Evolutionary conservation across 2,113 vertebrate genomes (phyloP), one percentile per base, ranked within the genome.

Genomic region (Galeopterus variegatus): DNA sequence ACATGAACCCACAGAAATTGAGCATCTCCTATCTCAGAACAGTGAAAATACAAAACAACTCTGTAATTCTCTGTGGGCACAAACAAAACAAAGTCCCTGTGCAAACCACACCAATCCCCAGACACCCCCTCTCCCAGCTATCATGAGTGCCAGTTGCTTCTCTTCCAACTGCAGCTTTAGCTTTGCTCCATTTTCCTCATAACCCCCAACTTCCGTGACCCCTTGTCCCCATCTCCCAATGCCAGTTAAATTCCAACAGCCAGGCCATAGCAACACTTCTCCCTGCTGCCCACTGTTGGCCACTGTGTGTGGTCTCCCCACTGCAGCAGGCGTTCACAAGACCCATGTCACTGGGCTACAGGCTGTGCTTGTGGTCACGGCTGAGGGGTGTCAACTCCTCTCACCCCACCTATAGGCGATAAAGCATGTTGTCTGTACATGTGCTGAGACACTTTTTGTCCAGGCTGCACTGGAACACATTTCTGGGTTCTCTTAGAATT

Each of bases 231-330:
- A 12, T 13, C 65, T 81, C 41, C 36, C 45, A 67, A 73, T 36
- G 33, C 48, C 45, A 56, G 33, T 48, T 1, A 62, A 48, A 72
- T 6, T 24, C 33, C 80, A 23, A 21, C 8, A 18, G 5, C 23
- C 15, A 14, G 93, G 52, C 85, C 36, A 6, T 1, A 14, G 2
- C 41, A 41, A 60, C 41, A 23, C 7, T 50, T 7, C n/a, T n/a
- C 0, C 5, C 31, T 8, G 13, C 1, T 8, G 11, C 14, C 36
- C 6, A 8, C 50, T 0, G 4, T 17, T n/a, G 1, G 11, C 17
- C 8, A 0, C 1, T 11, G 18, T 31, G 5, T 28, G 64, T 33
- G 24, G 3, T 4, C 41, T n/a, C 28, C n/a, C 14, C 23, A 9
- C 24, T 28, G 31, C 1, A 28, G n/a, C 26, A 70, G 41, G 50